These are phyloP conservation scores for Delphinus delphis DNA, from an alignment of 2,113 vertebrate genomes.

Conservation along the genomic window DNA sequence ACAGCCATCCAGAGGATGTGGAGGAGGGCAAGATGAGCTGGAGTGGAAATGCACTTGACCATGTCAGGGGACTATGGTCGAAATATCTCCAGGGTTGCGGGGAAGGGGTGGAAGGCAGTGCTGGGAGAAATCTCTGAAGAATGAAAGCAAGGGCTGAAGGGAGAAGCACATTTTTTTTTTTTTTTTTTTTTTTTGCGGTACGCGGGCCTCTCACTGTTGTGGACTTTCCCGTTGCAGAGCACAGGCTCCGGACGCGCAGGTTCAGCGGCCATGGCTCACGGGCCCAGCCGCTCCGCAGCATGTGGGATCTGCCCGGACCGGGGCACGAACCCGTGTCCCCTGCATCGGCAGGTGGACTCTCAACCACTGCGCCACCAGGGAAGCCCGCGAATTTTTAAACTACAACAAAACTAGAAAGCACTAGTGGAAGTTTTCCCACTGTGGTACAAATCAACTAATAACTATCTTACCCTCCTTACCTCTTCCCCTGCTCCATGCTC, in stretches of 20 bases:
- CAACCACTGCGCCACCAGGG: too few species aligned
- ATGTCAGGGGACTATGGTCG: not conserved
- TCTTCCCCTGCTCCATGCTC: not conserved
- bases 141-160: not conserved
- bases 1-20: not conserved
- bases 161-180: not conserved
- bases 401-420: not conserved
- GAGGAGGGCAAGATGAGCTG: not conserved
- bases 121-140: not conserved
- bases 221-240: too few species aligned
- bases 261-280: too few species aligned
- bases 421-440: not conserved
- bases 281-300: too few species aligned
- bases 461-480: not conserved
- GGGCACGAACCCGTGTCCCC: too few species aligned
- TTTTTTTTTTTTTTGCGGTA: not conserved
- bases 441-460: not conserved
- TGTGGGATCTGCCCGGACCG: too few species aligned
- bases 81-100: not conserved
- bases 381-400: not conserved
- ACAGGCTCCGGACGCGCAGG: too few species aligned
- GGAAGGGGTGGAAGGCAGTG: not conserved
- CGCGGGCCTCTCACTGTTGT: too few species aligned
- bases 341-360: too few species aligned
- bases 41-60: fast-evolving